Evolutionary conservation across 2,888 invertebrate species (phyloP).

Genomic region (Cataglyphis rosenhaueri): DNA sequence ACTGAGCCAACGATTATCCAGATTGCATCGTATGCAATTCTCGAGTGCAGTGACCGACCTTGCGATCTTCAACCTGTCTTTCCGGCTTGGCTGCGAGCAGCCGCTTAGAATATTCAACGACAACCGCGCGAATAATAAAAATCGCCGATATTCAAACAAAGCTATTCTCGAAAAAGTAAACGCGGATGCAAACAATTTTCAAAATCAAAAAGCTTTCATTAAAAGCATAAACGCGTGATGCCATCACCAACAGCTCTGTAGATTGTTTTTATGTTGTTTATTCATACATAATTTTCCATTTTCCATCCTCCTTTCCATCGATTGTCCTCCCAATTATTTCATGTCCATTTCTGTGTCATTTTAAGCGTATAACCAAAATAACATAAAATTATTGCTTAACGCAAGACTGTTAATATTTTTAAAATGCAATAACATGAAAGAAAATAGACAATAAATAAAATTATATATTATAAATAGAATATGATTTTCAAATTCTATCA

Average conservation of each 20-base stretch:
- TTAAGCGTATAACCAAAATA: not conserved
- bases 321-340: not conserved
- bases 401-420: not conserved
- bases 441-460: not conserved
- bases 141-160: conserved; percentile 8
- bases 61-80: conserved; percentile 76
- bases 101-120: conserved; percentile 65
- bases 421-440: not conserved
- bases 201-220: not conserved
- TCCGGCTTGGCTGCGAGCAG: conserved; percentile 65
- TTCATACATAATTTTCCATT: too few species aligned
- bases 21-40: conserved; percentile 57
- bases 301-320: not conserved
- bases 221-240: not conserved
- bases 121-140: conserved; percentile 51
- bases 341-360: not conserved
- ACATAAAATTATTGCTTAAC: not conserved
- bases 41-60: conserved; percentile 78
- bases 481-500: not conserved
- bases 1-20: conserved; percentile 62
- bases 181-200: not conserved
- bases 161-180: not conserved
- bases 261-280: not conserved
- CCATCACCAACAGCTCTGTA: too few species aligned
- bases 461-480: conserved; percentile 7